Evolutionary conservation across 1,140 invertebrate species (phyloP).

Genomic region (Drosophila trapezifrons): DNA sequence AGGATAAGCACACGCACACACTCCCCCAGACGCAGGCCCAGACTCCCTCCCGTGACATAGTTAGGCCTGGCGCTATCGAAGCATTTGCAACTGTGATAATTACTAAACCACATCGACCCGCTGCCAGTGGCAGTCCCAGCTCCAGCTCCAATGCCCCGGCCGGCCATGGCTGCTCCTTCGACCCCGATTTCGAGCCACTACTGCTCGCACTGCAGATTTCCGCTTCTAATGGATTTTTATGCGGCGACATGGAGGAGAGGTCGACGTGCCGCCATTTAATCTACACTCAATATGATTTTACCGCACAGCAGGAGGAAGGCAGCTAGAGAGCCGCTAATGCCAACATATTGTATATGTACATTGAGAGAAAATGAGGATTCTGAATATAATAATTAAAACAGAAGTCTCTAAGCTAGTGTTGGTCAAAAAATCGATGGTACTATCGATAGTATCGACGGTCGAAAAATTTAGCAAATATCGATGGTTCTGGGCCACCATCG

Average conservation of each 20-base stretch:
- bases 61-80: slow-evolving; percentile 47
- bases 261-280: slow-evolving; percentile 79
- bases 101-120: slow-evolving; percentile 56
- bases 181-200: slow-evolving; percentile 3
- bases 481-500: too few species aligned
- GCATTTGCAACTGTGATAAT: slow-evolving; percentile 74
- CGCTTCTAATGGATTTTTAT: slow-evolving; percentile 79
- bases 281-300: slow-evolving; percentile 80
- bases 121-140: slow-evolving; percentile 2
- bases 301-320: slow-evolving; percentile 65
- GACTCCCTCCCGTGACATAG: slow-evolving; percentile 40
- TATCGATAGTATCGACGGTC: too few species aligned
- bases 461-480: too few species aligned
- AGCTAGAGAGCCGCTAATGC: slow-evolving; percentile 36
- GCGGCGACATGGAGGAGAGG: slow-evolving; percentile 37
- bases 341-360: slow-evolving; percentile 40
- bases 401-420: too few species aligned
- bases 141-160: slow-evolving; percentile 1
- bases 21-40: background rate
- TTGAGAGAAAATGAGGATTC: background rate
- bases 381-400: too few species aligned
- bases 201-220: slow-evolving; percentile 54
- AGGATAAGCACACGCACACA: slow-evolving; percentile 10
- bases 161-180: slow-evolving; percentile 8
- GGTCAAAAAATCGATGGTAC: too few species aligned